Evolutionary conservation across 2,797 vertebrate genomes (phyloP).

Genomic region (Xyrichtys novacula): DNA sequence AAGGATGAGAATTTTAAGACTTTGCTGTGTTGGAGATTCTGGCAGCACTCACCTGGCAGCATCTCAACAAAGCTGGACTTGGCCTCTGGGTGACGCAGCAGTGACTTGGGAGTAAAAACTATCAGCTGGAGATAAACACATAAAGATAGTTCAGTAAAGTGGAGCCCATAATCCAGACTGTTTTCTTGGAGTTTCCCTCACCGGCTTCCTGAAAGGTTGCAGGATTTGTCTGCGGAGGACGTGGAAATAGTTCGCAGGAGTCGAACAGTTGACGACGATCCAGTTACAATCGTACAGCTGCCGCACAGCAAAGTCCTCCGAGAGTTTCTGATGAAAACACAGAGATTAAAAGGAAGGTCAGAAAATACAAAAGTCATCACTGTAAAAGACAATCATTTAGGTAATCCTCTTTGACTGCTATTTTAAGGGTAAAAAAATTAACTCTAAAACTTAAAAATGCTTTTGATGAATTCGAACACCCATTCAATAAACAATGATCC

Average conservation of each 20-base stretch:
- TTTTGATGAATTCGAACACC: too few relatives aligned
- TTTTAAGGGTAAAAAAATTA: too few relatives aligned
- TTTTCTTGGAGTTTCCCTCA: conserved; percentile 71
- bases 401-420: too few relatives aligned
- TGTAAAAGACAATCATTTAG: too few relatives aligned
- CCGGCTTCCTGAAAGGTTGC: conserved; percentile 95
- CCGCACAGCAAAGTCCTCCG: conserved; percentile 88
- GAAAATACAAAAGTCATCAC: too few relatives aligned
- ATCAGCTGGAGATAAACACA: conserved; percentile 85
- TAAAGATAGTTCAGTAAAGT: neutral
- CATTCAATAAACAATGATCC: too few relatives aligned
- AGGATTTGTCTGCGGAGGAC: conserved; percentile 95
- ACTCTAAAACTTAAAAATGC: too few relatives aligned
- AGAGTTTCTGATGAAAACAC: conserved; percentile 78
- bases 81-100: conserved; percentile 95
- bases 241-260: conserved; percentile 94
- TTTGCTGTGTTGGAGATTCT: too few relatives aligned
- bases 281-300: conserved; percentile 96
- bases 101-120: conserved; percentile 94
- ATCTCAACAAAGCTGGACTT: conserved; percentile 94
- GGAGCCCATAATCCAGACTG: neutral
- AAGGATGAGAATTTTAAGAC: neutral
- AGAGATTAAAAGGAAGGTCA: neutral
- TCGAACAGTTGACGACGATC: conserved; percentile 95
- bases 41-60: conserved; percentile 87